A percentile compares a stretch with the other conserved stretches of the same genome.
Conservation (phyloP, 2,888 invertebrate genomes). For the Apantesis nais region DNA sequence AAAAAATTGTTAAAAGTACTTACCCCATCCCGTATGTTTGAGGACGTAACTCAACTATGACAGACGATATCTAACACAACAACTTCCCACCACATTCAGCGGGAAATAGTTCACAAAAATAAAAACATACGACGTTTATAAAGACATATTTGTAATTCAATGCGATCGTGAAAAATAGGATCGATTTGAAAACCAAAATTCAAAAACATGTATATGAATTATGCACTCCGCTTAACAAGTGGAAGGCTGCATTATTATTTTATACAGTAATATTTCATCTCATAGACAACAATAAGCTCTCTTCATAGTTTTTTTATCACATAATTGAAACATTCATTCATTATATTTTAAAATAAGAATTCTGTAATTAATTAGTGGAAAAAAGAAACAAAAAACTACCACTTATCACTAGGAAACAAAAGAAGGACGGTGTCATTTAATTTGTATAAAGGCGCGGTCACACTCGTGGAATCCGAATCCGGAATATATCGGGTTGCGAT, state of each 20-base stretch:
- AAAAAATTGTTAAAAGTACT: constrained; percentile 38
- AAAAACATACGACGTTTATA: constrained; percentile 75
- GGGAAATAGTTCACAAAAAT: constrained; percentile 72
- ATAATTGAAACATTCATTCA: constrained; percentile 9
- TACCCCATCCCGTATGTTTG: constrained; percentile 66
- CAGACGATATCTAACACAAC: constrained; percentile 55
- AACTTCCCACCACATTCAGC: constrained; percentile 63
- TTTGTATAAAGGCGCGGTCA: constrained; percentile 52
- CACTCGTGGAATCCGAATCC: constrained; percentile 49
- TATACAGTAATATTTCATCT: constrained; percentile 18
- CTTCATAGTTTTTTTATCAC: constrained; percentile 23
- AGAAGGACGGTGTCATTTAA: constrained; percentile 29
- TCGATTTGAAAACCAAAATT: constrained; percentile 69
- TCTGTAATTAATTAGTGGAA: not conserved
- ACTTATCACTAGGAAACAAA: constrained; percentile 31
- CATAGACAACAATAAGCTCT: not conserved
- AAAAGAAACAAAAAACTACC: constrained; percentile 13
- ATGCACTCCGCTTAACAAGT: constrained; percentile 70
- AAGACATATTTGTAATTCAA: constrained; percentile 83
- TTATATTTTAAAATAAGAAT: not conserved
- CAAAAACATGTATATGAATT: constrained; percentile 63
- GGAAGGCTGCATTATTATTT: constrained; percentile 67
- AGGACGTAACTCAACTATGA: constrained; percentile 34
- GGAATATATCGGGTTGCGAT: constrained; percentile 39
- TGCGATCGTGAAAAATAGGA: constrained; percentile 78